These are phyloP conservation scores for Brachypalpus laphriformis DNA, from an alignment of 2,888 invertebrate species.

Conservation along the genomic window DNA sequence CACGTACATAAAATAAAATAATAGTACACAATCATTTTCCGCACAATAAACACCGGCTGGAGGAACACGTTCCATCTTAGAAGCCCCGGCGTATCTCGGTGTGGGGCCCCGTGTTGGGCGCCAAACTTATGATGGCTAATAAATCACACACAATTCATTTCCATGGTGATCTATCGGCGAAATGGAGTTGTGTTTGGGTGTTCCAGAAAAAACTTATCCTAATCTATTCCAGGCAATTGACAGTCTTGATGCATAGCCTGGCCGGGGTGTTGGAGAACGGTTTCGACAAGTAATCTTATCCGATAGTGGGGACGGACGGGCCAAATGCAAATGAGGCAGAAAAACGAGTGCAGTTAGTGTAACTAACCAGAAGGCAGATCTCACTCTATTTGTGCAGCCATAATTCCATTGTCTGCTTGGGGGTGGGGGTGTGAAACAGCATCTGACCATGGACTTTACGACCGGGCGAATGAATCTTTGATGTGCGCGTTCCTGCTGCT, in stretches of 20 bases:
- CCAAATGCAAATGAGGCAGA: not conserved
- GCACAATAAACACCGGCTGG: conserved; percentile 29
- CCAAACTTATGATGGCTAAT: conserved; percentile 13
- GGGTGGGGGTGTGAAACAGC: not conserved
- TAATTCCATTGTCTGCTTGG: not conserved
- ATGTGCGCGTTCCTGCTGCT: conserved; percentile 2
- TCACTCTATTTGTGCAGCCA: not conserved
- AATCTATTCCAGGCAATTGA: conserved; percentile 13
- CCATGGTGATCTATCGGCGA: not conserved
- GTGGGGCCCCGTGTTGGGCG: not conserved
- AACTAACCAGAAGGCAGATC: not conserved
- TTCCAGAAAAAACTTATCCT: not conserved
- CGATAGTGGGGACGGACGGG: not conserved
- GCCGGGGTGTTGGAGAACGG: not conserved
- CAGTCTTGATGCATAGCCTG: not conserved
- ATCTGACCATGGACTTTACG: conserved; percentile 24
- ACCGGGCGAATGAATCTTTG: conserved; percentile 27
- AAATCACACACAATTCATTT: conserved; percentile 22
- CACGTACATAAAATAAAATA: conserved; percentile 46
- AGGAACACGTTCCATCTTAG: not conserved
- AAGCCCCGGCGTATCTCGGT: not conserved
- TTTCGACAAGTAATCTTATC: not conserved
- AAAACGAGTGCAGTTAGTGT: not conserved
- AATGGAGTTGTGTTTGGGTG: not conserved
- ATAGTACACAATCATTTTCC: conserved; percentile 47